A percentile compares a stretch with the other conserved stretches of the same genome.
Conservation (phyloP, 1,140 invertebrate species). For the Brachionus rotundiformis region DNA sequence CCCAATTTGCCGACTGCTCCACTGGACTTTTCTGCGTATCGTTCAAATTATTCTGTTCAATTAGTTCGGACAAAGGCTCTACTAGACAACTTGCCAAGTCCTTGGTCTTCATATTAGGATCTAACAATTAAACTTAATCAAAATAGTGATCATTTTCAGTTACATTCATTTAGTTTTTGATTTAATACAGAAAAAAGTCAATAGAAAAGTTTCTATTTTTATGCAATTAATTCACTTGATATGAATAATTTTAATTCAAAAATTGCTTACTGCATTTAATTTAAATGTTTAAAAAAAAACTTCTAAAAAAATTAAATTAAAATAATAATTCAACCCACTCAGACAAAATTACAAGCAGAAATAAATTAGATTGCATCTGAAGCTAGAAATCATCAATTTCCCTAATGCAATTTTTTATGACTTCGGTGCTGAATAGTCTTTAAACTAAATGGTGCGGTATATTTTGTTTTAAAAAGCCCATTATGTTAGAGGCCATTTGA, state of each 20-base stretch:
- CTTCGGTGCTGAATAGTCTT: neutral
- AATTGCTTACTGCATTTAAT: conserved; percentile 14
- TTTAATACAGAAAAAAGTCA: neutral
- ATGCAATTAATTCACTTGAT: conserved; percentile 8
- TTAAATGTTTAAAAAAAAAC: neutral
- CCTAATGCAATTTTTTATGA: neutral
- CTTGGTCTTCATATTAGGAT: conserved; percentile 31
- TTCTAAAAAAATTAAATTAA: conserved; percentile 9
- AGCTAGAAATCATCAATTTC: neutral
- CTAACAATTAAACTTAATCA: neutral
- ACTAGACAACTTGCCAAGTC: conserved; percentile 20
- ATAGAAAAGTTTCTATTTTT: conserved; percentile 1
- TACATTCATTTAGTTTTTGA: neutral
- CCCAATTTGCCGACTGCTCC: neutral
- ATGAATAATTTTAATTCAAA: conserved; percentile 25
- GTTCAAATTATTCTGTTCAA: conserved; percentile 16
- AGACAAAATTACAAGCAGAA: neutral
- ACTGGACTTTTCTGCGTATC: neutral
- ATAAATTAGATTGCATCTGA: neutral
- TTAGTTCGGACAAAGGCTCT: conserved; percentile 11
- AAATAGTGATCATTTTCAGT: neutral
- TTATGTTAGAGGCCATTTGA: neutral
- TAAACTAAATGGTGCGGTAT: no score
- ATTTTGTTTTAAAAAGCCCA: no score
- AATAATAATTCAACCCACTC: neutral